Percentiles rank a stretch among this genome's conserved stretches.
Evolutionary conservation across 2,888 invertebrate genomes (phyloP).

Genomic region (Caenorhabditis becei): DNA sequence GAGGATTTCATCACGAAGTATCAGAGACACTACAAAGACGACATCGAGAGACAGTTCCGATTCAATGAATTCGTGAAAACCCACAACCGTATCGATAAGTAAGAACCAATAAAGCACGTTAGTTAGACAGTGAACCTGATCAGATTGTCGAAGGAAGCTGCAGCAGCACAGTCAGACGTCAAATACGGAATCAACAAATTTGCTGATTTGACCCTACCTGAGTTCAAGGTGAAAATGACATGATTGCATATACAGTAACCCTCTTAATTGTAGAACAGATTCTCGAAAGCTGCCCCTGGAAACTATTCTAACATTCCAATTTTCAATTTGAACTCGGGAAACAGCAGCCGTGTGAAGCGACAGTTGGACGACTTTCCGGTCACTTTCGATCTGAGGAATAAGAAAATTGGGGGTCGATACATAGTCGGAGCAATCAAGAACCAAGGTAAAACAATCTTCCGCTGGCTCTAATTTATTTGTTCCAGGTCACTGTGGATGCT

Average conservation of each 20-base stretch:
- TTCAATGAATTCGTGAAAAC: conserved; percentile 14
- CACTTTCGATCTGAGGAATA: conserved; percentile 18
- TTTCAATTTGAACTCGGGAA: not conserved
- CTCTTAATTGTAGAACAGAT: conserved; percentile 6
- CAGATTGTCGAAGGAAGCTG: conserved; percentile 19
- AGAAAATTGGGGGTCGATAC: conserved; percentile 24
- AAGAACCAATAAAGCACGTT: not conserved
- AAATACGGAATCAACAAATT: conserved; percentile 36
- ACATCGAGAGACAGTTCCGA: conserved; percentile 34
- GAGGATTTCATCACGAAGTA: conserved; percentile 47
- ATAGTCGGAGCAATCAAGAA: conserved; percentile 30
- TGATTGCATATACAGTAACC: not conserved
- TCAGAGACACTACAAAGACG: conserved; percentile 35
- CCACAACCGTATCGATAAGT: conserved; percentile 29
- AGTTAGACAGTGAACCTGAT: not conserved
- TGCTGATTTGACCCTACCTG: conserved; percentile 11
- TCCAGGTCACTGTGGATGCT: conserved; percentile 36
- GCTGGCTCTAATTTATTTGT: no score
- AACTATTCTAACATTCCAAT: conserved; percentile 18
- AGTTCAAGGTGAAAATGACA: conserved; percentile 5
- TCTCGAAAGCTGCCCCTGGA: conserved; percentile 5
- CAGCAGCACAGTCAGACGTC: not conserved
- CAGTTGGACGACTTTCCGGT: conserved; percentile 24
- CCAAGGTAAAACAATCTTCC: conserved; percentile 48
- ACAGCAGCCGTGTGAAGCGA: conserved; percentile 22